Percentiles rank a stretch among this genome's conserved stretches.
Conservation (phyloP, 2,113 vertebrate species). For the Verasper variegatus region DNA sequence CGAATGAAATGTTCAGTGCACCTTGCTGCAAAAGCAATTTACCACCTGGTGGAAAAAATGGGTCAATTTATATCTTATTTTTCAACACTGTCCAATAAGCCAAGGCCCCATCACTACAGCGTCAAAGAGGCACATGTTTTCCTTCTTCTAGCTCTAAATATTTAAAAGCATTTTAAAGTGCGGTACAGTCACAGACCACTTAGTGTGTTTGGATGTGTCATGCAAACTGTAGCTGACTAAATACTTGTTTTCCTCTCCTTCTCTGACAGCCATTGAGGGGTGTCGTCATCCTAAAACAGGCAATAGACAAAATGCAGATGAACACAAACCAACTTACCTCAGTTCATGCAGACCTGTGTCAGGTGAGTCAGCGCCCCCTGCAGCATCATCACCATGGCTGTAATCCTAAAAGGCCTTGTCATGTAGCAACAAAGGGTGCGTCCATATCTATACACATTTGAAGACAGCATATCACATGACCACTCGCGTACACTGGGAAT, state of each 20-base stretch:
- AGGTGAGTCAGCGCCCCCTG: conserved; percentile 83
- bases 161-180: conserved; percentile 51
- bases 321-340: conserved; percentile 99
- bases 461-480: not conserved
- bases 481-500: not conserved
- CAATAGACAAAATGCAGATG: conserved; percentile 99
- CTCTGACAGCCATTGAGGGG: conserved; percentile 92
- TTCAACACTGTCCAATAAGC: not conserved
- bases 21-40: not conserved
- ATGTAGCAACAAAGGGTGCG: too few species aligned
- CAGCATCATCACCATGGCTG: not conserved
- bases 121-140: not conserved
- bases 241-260: not conserved
- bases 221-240: conserved; percentile 12
- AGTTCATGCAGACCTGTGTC: conserved; percentile 98
- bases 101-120: not conserved
- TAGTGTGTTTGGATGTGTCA: not conserved
- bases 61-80: not conserved
- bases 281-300: conserved; percentile 96
- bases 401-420: not conserved
- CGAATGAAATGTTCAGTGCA: not conserved
- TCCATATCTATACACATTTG: not conserved
- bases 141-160: conserved; percentile 43
- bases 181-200: not conserved
- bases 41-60: not conserved